Conservation (phyloP, 2,888 invertebrate species). For the Mythimna impura region DNA sequence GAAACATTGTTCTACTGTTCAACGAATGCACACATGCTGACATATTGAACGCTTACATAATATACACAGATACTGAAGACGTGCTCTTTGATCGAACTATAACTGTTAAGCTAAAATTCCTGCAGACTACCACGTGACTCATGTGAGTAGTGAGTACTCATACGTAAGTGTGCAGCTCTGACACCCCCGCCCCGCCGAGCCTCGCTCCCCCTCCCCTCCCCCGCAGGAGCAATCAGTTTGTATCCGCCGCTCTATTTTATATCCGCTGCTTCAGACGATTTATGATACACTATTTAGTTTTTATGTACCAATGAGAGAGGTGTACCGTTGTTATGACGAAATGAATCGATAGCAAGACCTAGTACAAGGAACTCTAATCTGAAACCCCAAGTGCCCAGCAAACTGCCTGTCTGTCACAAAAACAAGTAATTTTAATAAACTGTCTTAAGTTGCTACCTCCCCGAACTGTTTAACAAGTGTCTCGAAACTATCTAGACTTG, state of each 20-base stretch:
- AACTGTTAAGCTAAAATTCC: background rate
- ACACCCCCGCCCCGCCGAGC: background rate
- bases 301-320: slow-evolving; percentile 20
- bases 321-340: background rate
- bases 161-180: background rate
- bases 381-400: background rate
- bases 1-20: no score
- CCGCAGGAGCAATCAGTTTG: slow-evolving; percentile 32
- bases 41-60: background rate
- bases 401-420: no score
- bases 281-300: slow-evolving; percentile 44
- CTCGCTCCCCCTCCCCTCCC: background rate
- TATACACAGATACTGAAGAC: background rate
- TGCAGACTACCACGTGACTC: no score
- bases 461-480: background rate
- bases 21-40: background rate
- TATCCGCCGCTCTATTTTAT: slow-evolving; percentile 39
- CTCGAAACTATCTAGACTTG: background rate
- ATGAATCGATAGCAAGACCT: background rate
- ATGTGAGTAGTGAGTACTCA: background rate
- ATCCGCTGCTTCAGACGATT: slow-evolving; percentile 32
- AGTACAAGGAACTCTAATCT: background rate
- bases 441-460: background rate
- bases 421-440: background rate
- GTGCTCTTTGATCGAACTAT: background rate